These are phyloP conservation scores for Laticauda colubrina DNA, from an alignment of 2,113 vertebrate genomes.

Conservation along the genomic window DNA sequence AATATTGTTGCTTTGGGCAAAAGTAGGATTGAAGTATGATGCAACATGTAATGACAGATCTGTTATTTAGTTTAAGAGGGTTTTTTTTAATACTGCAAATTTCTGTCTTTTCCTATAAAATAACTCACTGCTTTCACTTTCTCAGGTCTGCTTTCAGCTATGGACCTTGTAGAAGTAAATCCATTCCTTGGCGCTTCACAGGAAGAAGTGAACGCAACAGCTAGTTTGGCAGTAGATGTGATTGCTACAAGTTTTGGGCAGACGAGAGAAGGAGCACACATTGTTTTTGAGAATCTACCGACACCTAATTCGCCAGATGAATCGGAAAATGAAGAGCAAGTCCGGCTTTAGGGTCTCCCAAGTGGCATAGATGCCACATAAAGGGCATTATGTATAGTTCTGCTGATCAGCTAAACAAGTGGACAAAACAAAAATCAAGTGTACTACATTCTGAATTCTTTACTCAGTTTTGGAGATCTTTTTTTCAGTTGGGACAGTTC, in stretches of 20 bases:
- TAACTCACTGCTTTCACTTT: conserved; percentile 13
- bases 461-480: conserved; percentile 56
- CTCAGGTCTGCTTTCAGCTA: conserved; percentile 88
- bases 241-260: conserved; percentile 90
- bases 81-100: neutral
- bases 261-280: conserved; percentile 84
- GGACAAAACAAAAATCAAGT: conserved; percentile 33
- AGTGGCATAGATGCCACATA: neutral
- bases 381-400: conserved; percentile 52
- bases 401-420: conserved; percentile 35
- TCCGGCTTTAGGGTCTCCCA: conserved; percentile 67
- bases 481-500: conserved; percentile 54
- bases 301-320: conserved; percentile 81
- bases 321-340: conserved; percentile 69
- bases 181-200: conserved; percentile 78
- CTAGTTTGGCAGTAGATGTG: conserved; percentile 84
- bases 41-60: neutral
- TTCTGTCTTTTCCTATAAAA: neutral
- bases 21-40: neutral
- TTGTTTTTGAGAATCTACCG: conserved; percentile 75
- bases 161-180: conserved; percentile 97
- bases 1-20: neutral
- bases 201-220: conserved; percentile 84
- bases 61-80: neutral
- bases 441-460: conserved; percentile 54